Base-by-base conservation (phyloP, 2,113 vertebrate species). In the Echinops telfairi region DNA sequence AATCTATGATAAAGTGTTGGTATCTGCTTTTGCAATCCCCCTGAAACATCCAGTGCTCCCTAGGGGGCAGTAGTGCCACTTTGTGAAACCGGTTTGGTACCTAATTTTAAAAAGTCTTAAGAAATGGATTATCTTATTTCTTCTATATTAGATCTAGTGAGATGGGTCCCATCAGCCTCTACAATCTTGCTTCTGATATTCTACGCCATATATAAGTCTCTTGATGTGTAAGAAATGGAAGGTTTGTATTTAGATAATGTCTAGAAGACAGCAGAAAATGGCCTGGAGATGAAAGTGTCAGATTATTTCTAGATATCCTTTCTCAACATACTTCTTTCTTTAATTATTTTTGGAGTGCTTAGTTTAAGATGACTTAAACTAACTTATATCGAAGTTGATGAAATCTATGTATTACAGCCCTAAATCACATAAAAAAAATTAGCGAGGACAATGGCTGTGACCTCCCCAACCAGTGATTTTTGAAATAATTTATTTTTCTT, bases 201-300 rank as follows among this genome's bases (percentile, higher is more conserved):
- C 57, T 76, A 8, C 6, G 6, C 80, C n/a, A 83, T 79, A 53
- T 23, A 25, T 25, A 17, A 29, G 9, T 22, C 15, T 86, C 22
- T 77, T 90, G 11, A 90, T 57, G 11, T 73, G 16, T 27, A 90
- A 88, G 60, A 90, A 90, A 92, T 81, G 17, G 57, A 8, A 82
- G 62, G 2, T 2, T 23, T 83, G 73, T 91, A 64, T 83, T 66
- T 81, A 77, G 60, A 94, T 86, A 90, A 20, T 58, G 12, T 78
- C 36, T 88, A 81, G 15, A 92, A 90, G 78, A 95, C 53, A 92
- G 70, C 10, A 93, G 36, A 92, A 31, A 92, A 89, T 84, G n/a
- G 36, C 11, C 31, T 20, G 29, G 53, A 93, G 43, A 84, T 73
- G 3, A 84, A 11, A 40, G 0, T 71, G 83, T 80, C n/a, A 91